Evolutionary conservation across 1,140 invertebrate species (phyloP).

Genomic region (Meloidogyne exigua): DNA sequence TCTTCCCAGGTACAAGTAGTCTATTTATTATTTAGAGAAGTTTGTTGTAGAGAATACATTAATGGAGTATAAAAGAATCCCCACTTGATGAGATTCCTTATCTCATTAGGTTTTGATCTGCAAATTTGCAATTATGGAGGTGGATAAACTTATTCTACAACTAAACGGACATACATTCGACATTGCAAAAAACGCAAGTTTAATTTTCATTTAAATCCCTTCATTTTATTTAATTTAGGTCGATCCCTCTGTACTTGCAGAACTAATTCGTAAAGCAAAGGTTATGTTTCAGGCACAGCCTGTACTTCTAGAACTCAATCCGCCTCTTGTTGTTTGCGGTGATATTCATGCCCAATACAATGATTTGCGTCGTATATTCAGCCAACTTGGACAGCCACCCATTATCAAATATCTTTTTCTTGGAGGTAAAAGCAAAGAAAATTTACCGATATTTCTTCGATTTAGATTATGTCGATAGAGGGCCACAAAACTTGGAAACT

Average conservation of each 20-base stretch:
- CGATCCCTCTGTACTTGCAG: background rate
- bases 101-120: too few relatives aligned
- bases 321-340: slow-evolving; percentile 66
- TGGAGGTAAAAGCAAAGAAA: slow-evolving; percentile 66
- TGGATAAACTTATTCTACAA: background rate
- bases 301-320: slow-evolving; percentile 58
- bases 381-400: slow-evolving; percentile 78
- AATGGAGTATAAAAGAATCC: too few relatives aligned
- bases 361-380: slow-evolving; percentile 68
- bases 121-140: too few relatives aligned
- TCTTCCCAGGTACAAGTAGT: too few relatives aligned
- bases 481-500: slow-evolving; percentile 73
- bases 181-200: background rate
- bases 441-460: slow-evolving; percentile 71
- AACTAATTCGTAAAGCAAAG: background rate
- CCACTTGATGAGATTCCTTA: background rate
- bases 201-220: background rate
- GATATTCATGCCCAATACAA: slow-evolving; percentile 68
- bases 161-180: background rate
- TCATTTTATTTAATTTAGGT: background rate
- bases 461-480: slow-evolving; percentile 84
- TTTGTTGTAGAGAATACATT: too few relatives aligned
- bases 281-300: slow-evolving; percentile 1
- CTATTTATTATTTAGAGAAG: too few relatives aligned
- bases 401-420: slow-evolving; percentile 98